These are phyloP conservation scores for Sorex maritimensis DNA, from an alignment of 2,797 vertebrate genomes.

Conservation along the genomic window DNA sequence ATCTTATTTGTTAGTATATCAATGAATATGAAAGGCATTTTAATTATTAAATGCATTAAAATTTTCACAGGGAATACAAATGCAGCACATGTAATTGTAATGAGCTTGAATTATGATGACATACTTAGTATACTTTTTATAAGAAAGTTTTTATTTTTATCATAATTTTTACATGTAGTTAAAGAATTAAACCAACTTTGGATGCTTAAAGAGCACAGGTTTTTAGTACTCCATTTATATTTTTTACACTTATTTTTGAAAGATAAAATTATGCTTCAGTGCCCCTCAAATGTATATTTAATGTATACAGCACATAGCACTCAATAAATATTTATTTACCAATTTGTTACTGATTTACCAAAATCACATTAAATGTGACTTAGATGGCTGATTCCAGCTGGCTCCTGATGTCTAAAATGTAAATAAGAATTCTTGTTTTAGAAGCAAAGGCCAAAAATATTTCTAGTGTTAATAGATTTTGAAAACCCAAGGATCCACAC, in stretches of 20 bases:
- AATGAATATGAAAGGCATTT: too few species aligned
- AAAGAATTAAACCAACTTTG: constrained; percentile 21
- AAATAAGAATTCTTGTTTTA: constrained; percentile 12
- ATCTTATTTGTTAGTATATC: too few species aligned
- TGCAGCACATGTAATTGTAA: too few species aligned
- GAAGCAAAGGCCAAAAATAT: not conserved
- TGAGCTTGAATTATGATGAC: too few species aligned
- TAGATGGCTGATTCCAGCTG: not conserved
- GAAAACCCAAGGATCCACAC: not conserved
- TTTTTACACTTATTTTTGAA: constrained; percentile 19
- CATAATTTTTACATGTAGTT: not conserved
- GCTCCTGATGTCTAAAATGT: not conserved
- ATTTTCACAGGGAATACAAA: too few species aligned
- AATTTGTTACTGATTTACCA: constrained; percentile 26
- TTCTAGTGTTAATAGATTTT: not conserved
- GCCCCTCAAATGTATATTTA: not conserved
- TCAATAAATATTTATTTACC: constrained; percentile 62
- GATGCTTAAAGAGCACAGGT: not conserved
- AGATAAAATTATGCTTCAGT: constrained; percentile 49
- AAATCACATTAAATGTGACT: constrained; percentile 30
- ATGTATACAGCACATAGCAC: not conserved
- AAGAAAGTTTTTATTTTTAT: too few species aligned
- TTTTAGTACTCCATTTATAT: not conserved
- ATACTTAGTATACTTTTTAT: too few species aligned
- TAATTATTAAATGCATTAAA: too few species aligned